Conservation (phyloP, 1,140 invertebrate species). For the Hydropsyche tenuis region DNA sequence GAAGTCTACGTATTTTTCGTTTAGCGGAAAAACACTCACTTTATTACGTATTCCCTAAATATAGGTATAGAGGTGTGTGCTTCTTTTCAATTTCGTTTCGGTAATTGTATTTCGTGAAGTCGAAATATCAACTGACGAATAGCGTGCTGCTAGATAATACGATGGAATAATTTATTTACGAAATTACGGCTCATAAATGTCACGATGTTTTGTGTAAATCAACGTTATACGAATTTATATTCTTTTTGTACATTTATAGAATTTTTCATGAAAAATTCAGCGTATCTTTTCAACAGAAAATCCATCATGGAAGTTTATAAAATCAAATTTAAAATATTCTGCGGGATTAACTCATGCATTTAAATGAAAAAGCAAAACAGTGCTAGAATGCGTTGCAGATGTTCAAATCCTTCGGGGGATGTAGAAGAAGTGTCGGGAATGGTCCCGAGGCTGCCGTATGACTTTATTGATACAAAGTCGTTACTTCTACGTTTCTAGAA, state of each 20-base stretch:
- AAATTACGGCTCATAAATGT: background rate
- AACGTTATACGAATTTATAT: background rate
- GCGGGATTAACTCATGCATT: no score
- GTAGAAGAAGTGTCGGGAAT: slow-evolving; percentile 9
- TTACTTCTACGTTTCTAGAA: no score
- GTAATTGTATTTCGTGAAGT: background rate
- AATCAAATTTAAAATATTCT: no score
- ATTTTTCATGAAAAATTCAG: no score
- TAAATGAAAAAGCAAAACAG: no score
- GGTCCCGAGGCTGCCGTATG: background rate
- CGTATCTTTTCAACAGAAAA: no score
- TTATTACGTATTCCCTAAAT: background rate
- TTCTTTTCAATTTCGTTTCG: background rate
- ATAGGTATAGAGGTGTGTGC: background rate
- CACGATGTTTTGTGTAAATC: slow-evolving; percentile 20
- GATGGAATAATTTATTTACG: slow-evolving; percentile 2
- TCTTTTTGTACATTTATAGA: no score
- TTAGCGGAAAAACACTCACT: background rate
- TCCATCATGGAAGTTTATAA: no score
- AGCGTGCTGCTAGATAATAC: slow-evolving; percentile 14
- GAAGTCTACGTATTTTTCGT: background rate
- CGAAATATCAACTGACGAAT: background rate
- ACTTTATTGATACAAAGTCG: background rate
- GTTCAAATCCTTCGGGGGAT: slow-evolving; percentile 2
- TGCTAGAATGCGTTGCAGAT: background rate